These are phyloP conservation scores for Andrena trimmerana DNA, from an alignment of 2,888 invertebrate genomes.

Conservation along the genomic window DNA sequence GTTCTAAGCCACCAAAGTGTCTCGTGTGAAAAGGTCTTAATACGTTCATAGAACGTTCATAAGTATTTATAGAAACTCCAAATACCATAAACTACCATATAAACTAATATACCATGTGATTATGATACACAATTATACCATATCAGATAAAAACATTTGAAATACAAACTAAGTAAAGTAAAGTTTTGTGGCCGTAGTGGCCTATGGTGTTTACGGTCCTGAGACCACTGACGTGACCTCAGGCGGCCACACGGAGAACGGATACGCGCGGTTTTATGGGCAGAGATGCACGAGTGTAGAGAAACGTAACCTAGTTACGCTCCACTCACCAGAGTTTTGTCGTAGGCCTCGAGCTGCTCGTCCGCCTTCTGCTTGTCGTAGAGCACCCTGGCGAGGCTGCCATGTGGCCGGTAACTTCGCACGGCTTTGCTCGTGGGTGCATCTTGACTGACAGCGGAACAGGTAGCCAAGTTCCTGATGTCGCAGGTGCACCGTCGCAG, in stretches of 20 bases:
- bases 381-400: slow-evolving; percentile 90
- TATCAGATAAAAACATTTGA: no score
- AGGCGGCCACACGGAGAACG: slow-evolving; percentile 59
- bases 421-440: slow-evolving; percentile 56
- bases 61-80: no score
- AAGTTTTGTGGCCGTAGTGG: no score
- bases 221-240: slow-evolving; percentile 60
- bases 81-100: no score
- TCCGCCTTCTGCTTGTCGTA: slow-evolving; percentile 91
- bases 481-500: slow-evolving; percentile 65
- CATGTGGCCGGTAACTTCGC: slow-evolving; percentile 88
- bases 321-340: slow-evolving; percentile 89
- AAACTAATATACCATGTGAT: no score
- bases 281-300: neutral
- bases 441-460: slow-evolving; percentile 54
- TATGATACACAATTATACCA: no score
- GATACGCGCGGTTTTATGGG: slow-evolving; percentile 40
- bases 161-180: neutral
- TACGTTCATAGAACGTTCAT: no score
- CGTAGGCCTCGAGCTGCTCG: slow-evolving; percentile 88
- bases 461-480: slow-evolving; percentile 50
- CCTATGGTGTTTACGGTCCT: slow-evolving; percentile 22
- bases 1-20: no score
- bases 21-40: no score
- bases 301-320: slow-evolving; percentile 45